phyloP scores from a whole-genome alignment of 2,113 vertebrate species.

The Gobius niger region DNA sequence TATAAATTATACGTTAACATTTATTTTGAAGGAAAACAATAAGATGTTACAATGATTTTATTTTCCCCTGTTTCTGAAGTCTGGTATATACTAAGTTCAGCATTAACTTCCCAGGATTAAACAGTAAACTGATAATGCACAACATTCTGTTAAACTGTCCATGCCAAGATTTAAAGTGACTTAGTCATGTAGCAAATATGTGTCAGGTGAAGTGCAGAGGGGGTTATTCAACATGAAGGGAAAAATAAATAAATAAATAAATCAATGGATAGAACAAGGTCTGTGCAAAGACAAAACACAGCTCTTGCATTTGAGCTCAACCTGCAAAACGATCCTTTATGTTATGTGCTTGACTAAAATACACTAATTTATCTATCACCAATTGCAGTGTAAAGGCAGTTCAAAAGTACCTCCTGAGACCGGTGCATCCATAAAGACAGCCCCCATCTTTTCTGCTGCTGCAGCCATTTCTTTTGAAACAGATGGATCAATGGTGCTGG shows the following conservation, averaged over 20 bases:
- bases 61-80: no score
- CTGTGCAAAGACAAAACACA: no score
- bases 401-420: constrained; percentile 91
- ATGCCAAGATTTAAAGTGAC: constrained; percentile 28
- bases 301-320: background rate
- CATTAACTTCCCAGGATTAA: constrained; percentile 31
- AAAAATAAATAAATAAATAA: no score
- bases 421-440: constrained; percentile 98
- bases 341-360: background rate
- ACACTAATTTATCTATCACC: no score
- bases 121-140: constrained; percentile 23
- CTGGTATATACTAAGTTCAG: background rate
- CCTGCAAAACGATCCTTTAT: background rate
- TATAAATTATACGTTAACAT: no score
- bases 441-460: constrained; percentile 93
- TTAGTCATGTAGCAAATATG: constrained; percentile 13
- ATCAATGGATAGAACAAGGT: no score
- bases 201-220: no score
- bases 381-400: background rate
- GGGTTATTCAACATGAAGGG: no score
- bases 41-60: no score
- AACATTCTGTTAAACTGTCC: constrained; percentile 23
- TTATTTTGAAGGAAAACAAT: no score
- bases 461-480: constrained; percentile 93
- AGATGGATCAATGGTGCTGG: constrained; percentile 95